Base-by-base conservation (phyloP, 2,113 vertebrate genomes). In the Pongo pygmaeus region DNA sequence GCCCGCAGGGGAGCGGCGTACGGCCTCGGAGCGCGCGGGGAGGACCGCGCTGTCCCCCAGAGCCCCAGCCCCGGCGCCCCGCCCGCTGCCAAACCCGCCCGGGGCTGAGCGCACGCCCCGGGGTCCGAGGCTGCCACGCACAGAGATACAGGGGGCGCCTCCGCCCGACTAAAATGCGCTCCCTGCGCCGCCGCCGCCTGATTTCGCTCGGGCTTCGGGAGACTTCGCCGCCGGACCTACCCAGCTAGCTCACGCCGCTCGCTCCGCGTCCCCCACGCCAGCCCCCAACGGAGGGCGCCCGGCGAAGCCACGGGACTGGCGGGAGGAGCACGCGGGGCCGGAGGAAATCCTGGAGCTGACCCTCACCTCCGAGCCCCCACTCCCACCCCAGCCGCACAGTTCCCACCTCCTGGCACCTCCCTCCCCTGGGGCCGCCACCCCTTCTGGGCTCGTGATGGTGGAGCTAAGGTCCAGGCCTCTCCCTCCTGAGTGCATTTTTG, bases 11-110 rank as follows among this genome's bases (percentile, higher is more conserved):
- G 43, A 35, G 8, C 1, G 1, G 20, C 6, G 3, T 38, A 14
- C 14, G 27, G 30, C 23, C 12, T 4, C 2, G 0, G 77, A 35
- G 10, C 2, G 9, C 10, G 2, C 4, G 0, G 74, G n/a, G 3
- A 40, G 23, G 7, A 1, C 1, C 43, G 52, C 5, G 20, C 27
- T 10, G 22, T 10, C 7, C 30, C 2, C 22, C 11, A 2, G 27
- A n/a, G 27, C 46, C 43, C 48, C 46, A 22, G 14, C 17, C 55
- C 13, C 1, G 0, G n/a, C 5, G 25, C 10, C 40, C 2, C 0
- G 16, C 0, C 16, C 12, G 20, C 27, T 6, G 27, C 75, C 52
- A 16, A 75, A 22, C 13, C 1, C 2, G 18, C 14, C 52, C 0
- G 0, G 13, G 10, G 32, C 67, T 69, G 67, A 64, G 61, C 61